These are phyloP conservation scores for Dicrostonyx torquatus DNA, from an alignment of 2,797 vertebrate species.

Conservation along the genomic window DNA sequence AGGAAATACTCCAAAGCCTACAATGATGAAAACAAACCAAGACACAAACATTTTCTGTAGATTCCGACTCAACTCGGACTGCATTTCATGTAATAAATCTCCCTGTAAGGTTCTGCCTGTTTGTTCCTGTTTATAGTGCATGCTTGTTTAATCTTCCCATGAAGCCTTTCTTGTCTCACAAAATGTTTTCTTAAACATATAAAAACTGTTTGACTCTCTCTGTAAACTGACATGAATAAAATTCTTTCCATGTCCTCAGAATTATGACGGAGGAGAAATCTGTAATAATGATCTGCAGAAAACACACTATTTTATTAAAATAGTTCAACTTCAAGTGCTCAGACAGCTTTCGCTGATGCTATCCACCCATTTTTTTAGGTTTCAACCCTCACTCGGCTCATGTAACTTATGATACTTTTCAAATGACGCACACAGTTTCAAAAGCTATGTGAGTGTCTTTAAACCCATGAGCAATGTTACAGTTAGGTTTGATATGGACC, in stretches of 20 bases:
- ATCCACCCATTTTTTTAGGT: not conserved
- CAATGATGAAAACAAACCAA: constrained; percentile 61
- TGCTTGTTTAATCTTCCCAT: constrained; percentile 74
- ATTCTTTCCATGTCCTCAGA: constrained; percentile 74
- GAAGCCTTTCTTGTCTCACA: constrained; percentile 72
- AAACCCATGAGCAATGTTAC: not conserved
- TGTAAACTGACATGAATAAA: constrained; percentile 65
- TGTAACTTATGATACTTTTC: not conserved
- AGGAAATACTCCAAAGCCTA: constrained; percentile 62
- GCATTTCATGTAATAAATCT: constrained; percentile 70
- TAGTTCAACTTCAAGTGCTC: constrained; percentile 24
- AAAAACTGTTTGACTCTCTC: constrained; percentile 73
- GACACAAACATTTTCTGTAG: constrained; percentile 72
- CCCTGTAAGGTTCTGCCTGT: constrained; percentile 45
- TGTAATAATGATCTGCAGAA: constrained; percentile 60
- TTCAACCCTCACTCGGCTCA: not conserved
- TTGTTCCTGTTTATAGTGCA: constrained; percentile 76
- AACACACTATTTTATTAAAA: constrained; percentile 53
- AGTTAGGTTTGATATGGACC: not conserved
- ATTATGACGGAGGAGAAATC: constrained; percentile 49
- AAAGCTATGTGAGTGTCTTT: not conserved
- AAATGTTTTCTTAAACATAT: constrained; percentile 76
- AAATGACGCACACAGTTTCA: not conserved
- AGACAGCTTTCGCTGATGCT: not conserved
- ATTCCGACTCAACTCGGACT: constrained; percentile 69